These are phyloP conservation scores for Drosophila pachea DNA, from an alignment of 1,140 invertebrate species.

Conservation along the genomic window DNA sequence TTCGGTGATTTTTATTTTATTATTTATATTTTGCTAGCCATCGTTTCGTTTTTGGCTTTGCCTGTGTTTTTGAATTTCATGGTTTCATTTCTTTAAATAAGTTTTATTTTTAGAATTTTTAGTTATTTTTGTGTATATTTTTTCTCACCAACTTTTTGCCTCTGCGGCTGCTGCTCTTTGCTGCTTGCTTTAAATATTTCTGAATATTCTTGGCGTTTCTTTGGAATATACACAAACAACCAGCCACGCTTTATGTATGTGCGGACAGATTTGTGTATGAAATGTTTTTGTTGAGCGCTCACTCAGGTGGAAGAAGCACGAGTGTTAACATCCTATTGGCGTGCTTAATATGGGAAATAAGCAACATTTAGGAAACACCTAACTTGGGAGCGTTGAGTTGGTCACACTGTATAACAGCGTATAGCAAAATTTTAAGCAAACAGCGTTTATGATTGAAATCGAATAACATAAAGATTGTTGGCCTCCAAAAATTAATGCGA, in stretches of 20 bases:
- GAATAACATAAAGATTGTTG: constrained; percentile 32
- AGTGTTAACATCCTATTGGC: constrained; percentile 1
- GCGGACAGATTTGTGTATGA: constrained; percentile 38
- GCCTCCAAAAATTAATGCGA: constrained; percentile 27
- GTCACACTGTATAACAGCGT: constrained; percentile 3
- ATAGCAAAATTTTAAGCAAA: constrained; percentile 15
- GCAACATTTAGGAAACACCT: no score
- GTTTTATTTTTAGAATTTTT: constrained; percentile 74
- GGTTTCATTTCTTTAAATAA: constrained; percentile 77
- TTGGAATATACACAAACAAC: constrained; percentile 64
- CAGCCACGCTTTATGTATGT: constrained; percentile 29
- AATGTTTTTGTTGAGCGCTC: constrained; percentile 3
- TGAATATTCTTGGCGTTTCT: constrained; percentile 53
- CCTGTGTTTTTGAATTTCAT: constrained; percentile 71
- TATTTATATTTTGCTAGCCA: constrained; percentile 72
- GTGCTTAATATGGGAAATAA: constrained; percentile 5
- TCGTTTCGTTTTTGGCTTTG: constrained; percentile 59
- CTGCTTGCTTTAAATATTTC: constrained; percentile 58
- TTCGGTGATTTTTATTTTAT: constrained; percentile 42
- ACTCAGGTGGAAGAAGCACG: constrained; percentile 23
- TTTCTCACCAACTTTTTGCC: constrained; percentile 57
- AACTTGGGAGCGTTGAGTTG: not conserved
- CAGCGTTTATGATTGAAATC: constrained; percentile 31
- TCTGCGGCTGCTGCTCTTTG: constrained; percentile 5
- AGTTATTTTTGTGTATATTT: constrained; percentile 75